Percentiles rank a stretch among this genome's conserved stretches.
Conservation (phyloP, 2,888 invertebrate species). For the Phasia obesa region DNA sequence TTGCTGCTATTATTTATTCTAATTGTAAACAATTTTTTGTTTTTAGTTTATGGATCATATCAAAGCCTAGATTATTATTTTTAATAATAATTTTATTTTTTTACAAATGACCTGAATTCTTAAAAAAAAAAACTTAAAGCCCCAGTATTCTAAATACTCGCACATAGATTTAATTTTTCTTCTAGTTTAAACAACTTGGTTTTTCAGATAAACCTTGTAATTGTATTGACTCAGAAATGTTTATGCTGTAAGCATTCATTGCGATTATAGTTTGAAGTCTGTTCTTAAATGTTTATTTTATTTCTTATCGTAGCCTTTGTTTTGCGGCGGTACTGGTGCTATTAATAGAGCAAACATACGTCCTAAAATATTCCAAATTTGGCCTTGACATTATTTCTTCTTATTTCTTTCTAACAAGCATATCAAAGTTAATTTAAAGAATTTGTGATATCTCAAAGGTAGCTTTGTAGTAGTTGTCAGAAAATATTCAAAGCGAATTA, state of each 20-base stretch:
- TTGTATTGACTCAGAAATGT: constrained; percentile 20
- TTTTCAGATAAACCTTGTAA: constrained; percentile 53
- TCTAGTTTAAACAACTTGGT: constrained; percentile 31
- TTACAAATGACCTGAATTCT: constrained; percentile 66
- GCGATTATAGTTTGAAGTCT: constrained; percentile 13
- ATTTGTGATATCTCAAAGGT: background rate
- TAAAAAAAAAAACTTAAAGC: constrained; percentile 48
- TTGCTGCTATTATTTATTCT: constrained; percentile 52
- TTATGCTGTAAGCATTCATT: constrained; percentile 12
- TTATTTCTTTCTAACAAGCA: constrained; percentile 20
- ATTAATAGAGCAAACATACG: constrained; percentile 17
- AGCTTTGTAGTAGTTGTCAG: constrained; percentile 7
- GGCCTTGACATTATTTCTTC: constrained; percentile 41
- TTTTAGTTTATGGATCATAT: constrained; percentile 64
- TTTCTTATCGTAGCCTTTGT: constrained; percentile 46
- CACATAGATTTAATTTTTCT: constrained; percentile 3
- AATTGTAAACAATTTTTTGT: constrained; percentile 67
- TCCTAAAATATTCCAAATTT: constrained; percentile 41
- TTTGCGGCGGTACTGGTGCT: background rate
- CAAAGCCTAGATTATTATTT: constrained; percentile 60
- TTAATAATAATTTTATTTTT: constrained; percentile 26
- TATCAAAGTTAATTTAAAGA: background rate
- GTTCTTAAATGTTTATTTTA: constrained; percentile 27
- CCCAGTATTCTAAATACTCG: constrained; percentile 52
- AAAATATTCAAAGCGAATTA: background rate